phyloP scores from a whole-genome alignment of 2,797 vertebrate genomes.

The Pagetopsis macropterus region DNA sequence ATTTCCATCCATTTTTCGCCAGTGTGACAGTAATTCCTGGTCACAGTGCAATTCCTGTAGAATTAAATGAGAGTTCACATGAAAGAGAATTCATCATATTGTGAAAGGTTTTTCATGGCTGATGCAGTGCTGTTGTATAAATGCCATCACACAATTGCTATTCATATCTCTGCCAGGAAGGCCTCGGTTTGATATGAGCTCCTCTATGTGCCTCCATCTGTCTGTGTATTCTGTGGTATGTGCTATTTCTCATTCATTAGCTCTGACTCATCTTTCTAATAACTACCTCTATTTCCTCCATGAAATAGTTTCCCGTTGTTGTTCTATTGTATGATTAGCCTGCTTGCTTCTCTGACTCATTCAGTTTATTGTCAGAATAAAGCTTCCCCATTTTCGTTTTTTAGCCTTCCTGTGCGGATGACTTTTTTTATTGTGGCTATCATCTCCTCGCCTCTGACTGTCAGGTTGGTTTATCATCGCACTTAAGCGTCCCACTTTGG shows the following conservation, averaged over 20 bases:
- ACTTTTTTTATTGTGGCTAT: constrained; percentile 43
- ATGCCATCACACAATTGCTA: constrained; percentile 60
- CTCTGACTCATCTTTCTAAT: constrained; percentile 70
- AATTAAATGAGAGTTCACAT: constrained; percentile 50
- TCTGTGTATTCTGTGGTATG: constrained; percentile 50
- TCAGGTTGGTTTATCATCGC: constrained; percentile 49
- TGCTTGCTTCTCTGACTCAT: constrained; percentile 47
- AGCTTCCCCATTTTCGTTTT: constrained; percentile 37
- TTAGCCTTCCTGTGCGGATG: constrained; percentile 23
- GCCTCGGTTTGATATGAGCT: constrained; percentile 59
- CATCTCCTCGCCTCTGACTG: constrained; percentile 39
- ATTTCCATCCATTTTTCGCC: constrained; percentile 41
- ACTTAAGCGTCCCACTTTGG: constrained; percentile 30
- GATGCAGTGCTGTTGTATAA: constrained; percentile 52
- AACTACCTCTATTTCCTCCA: constrained; percentile 59
- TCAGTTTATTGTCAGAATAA: constrained; percentile 42
- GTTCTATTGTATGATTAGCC: constrained; percentile 49
- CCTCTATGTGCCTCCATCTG: constrained; percentile 67
- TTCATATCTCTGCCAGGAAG: constrained; percentile 57
- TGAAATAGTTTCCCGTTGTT: constrained; percentile 54
- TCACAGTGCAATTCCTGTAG: constrained; percentile 37
- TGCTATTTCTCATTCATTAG: constrained; percentile 64
- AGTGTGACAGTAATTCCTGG: constrained; percentile 41
- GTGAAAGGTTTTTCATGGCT: constrained; percentile 57
- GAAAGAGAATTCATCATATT: constrained; percentile 59